Evolutionary conservation across 1,140 invertebrate species (phyloP).

Genomic region (Nylanderia fulva): DNA sequence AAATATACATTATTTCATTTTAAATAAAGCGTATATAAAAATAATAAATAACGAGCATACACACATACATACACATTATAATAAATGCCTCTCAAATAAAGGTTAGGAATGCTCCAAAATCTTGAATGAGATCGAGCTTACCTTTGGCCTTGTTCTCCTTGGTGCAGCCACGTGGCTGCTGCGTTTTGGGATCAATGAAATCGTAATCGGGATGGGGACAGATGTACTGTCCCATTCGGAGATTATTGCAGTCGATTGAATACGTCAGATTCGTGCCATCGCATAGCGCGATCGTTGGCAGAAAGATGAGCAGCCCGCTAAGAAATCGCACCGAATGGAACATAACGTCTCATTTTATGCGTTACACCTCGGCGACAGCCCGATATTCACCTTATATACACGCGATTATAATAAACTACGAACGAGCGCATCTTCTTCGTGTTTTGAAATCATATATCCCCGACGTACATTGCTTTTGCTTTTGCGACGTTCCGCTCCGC

Average conservation of each 20-base stretch:
- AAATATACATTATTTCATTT: background rate
- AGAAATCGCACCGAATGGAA: slow-evolving; percentile 63
- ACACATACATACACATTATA: background rate
- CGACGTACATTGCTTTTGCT: background rate
- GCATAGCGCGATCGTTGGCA: slow-evolving; percentile 59
- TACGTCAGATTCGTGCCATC: slow-evolving; percentile 73
- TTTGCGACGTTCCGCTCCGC: background rate
- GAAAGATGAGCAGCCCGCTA: slow-evolving; percentile 61
- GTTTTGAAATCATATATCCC: background rate
- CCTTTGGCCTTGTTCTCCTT: slow-evolving; percentile 92
- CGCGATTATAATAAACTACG: background rate
- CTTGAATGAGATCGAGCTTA: slow-evolving; percentile 78
- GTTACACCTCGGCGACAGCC: slow-evolving; percentile 51
- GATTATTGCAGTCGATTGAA: slow-evolving; percentile 88
- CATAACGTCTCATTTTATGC: slow-evolving; percentile 74
- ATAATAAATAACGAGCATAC: background rate
- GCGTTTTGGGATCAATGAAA: slow-evolving; percentile 95
- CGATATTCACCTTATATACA: slow-evolving; percentile 15
- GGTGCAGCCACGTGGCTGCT: slow-evolving; percentile 94
- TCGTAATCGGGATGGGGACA: slow-evolving; percentile 93
- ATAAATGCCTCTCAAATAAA: background rate
- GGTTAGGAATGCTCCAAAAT: background rate
- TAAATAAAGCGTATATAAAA: background rate
- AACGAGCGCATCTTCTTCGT: background rate
- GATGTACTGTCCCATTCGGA: slow-evolving; percentile 93